Percentiles rank a stretch among this genome's conserved stretches.
phyloP scores from a whole-genome alignment of 2,888 invertebrate genomes.

The Harmothoe impar region DNA sequence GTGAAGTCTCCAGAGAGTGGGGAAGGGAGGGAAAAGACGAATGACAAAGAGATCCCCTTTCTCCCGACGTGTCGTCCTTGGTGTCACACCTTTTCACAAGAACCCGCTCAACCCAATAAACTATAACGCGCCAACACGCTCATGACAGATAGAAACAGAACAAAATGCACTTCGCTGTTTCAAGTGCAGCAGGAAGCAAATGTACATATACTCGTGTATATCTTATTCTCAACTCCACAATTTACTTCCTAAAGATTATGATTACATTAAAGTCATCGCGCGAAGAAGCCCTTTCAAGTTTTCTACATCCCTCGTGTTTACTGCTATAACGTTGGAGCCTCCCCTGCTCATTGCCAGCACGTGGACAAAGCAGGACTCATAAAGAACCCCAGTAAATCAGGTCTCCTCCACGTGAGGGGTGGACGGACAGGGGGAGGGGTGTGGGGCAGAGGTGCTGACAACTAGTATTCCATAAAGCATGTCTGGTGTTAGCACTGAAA shows the following conservation, averaged over 20 bases:
- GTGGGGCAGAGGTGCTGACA: background rate
- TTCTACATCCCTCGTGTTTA: background rate
- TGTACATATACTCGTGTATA: too few species aligned
- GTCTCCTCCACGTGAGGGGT: background rate
- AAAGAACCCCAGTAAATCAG: background rate
- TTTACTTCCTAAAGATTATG: too few species aligned
- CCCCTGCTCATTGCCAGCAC: background rate
- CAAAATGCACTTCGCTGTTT: too few species aligned
- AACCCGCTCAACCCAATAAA: too few species aligned
- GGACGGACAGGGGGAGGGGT: background rate
- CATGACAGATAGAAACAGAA: too few species aligned
- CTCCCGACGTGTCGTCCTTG: background rate
- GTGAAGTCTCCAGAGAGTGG: background rate
- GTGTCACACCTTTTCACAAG: too few species aligned
- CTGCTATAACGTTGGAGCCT: background rate
- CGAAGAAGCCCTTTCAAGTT: too few species aligned
- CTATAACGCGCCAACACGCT: too few species aligned
- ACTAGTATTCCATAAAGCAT: background rate
- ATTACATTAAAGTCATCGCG: too few species aligned
- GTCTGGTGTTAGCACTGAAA: background rate
- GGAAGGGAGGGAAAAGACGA: background rate
- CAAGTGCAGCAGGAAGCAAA: too few species aligned
- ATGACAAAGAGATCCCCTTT: background rate
- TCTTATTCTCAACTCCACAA: too few species aligned
- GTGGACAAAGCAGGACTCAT: background rate